Base-by-base conservation (phyloP, 2,797 vertebrate species). In the Alosa sapidissima region DNA sequence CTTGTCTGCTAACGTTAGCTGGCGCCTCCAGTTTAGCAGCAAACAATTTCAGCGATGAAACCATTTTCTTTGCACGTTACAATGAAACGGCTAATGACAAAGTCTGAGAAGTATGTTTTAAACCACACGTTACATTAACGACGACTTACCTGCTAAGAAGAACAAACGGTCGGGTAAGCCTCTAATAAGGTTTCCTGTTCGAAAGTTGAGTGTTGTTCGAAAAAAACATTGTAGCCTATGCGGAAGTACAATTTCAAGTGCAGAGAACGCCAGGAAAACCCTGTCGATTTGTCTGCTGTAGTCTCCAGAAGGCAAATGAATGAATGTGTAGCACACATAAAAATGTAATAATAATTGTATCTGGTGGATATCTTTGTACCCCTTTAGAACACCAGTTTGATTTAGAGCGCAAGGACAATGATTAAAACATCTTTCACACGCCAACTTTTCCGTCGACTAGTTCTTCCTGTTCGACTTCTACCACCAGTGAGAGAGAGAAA, bases 191-290 rank as follows among this genome's bases (percentile, higher is more conserved):
- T 91, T 93, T 94, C 92, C 94, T 93, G 93, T 89, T 91, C 89
- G 89, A 94, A 94, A 96, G 92, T 95, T 94, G 93, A 90, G 91
- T 91, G 92, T 94, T 93, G 92, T 88, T 88, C 85, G 87, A 90
- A 91, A 91, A 88, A 93, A 90, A 92, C 89, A 94, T 90, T 93
- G 91, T 91, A 83, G 72, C 72, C 72, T 84, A 96, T 91, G 93
- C 95, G 95, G 95, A 96, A 96, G 95, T 95, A 90, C 83, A 89
- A 89, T 87, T 89, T 58, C 45, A 88, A 89, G 84, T 75, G 75
- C 85, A 87, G 72, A 78, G 41, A 78, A 78, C 72, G 72, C 72
- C 72, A 41, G 68, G 68, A 75, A 75, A 78, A 45, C 72, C 72
- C 68, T 41, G 68, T 78, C 72, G 72, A 78, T 45, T 47, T 45